Conservation (phyloP, 2,113 vertebrate genomes). For the Equus przewalskii region DNA sequence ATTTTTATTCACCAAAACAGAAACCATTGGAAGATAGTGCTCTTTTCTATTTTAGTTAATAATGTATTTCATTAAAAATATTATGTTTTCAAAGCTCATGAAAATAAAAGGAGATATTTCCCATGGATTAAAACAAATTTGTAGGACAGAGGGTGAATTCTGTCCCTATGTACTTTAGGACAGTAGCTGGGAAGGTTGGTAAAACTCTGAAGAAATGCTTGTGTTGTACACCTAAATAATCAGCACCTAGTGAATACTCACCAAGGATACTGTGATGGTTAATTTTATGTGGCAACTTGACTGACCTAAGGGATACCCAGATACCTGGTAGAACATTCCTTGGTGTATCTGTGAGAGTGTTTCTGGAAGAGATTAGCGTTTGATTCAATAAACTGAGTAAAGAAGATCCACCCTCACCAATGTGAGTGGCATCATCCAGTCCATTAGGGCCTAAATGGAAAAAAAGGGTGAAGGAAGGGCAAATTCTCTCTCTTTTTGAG, state of each 20-base stretch:
- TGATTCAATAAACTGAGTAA: not conserved
- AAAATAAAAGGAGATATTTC: not conserved
- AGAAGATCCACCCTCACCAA: not conserved
- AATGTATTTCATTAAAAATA: not conserved
- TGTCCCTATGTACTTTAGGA: not conserved
- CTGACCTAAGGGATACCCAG: not conserved
- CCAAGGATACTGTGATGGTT: not conserved
- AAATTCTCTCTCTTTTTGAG: not conserved
- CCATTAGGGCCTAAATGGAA: not conserved
- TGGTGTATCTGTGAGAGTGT: not conserved
- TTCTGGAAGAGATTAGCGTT: not conserved
- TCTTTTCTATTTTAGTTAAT: slow-evolving; percentile 18
- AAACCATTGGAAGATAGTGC: not conserved
- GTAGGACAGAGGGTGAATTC: not conserved
- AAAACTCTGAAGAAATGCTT: not conserved
- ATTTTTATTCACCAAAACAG: not conserved
- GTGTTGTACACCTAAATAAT: not conserved
- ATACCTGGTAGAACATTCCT: not conserved
- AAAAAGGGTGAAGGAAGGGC: not conserved
- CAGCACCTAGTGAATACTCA: not conserved
- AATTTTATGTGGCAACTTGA: not conserved
- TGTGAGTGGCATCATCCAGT: not conserved
- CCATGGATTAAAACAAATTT: not conserved
- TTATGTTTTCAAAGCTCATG: not conserved
- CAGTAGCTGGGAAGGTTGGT: not conserved